phyloP scores from a whole-genome alignment of 2,797 vertebrate genomes.

The Antennarius maculatus region DNA sequence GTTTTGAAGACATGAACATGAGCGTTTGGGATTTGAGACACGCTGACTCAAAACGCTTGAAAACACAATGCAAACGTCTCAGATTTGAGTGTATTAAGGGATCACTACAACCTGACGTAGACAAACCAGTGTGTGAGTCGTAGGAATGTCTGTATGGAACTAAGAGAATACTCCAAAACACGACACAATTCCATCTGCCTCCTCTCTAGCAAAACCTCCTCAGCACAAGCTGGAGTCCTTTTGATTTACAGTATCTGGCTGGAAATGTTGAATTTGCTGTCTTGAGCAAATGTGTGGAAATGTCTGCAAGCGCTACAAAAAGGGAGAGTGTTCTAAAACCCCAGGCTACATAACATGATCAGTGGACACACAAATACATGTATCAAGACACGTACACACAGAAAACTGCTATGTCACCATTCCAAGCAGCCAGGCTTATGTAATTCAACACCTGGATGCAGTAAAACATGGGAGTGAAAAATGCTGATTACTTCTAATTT shows the following conservation, averaged over 20 bases:
- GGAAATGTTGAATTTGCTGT: conserved; percentile 41
- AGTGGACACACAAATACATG: neutral
- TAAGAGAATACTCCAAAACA: conserved; percentile 29
- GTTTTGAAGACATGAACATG: conserved; percentile 27
- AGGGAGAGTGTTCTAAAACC: conserved; percentile 23
- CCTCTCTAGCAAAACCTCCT: conserved; percentile 27
- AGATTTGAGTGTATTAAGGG: conserved; percentile 27
- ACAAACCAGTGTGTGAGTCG: conserved; percentile 10
- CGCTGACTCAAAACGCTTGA: conserved; percentile 39
- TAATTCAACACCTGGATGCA: conserved; percentile 54
- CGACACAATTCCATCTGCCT: conserved; percentile 43
- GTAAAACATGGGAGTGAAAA: conserved; percentile 4
- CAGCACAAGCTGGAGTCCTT: conserved; percentile 44
- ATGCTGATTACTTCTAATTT: conserved; percentile 3
- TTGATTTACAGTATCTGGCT: conserved; percentile 15
- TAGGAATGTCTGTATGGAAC: conserved; percentile 17
- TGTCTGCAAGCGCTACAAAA: conserved; percentile 14
- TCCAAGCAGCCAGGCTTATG: conserved; percentile 23
- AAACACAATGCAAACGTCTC: conserved; percentile 22
- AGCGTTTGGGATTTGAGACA: conserved; percentile 16
- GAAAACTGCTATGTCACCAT: conserved; percentile 56
- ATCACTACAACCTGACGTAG: conserved; percentile 1
- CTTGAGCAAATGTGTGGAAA: conserved; percentile 30
- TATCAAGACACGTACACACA: neutral
- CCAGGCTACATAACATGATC: conserved; percentile 7